Conservation (phyloP, 1,140 invertebrate species). For the Liolophura sinensis region DNA sequence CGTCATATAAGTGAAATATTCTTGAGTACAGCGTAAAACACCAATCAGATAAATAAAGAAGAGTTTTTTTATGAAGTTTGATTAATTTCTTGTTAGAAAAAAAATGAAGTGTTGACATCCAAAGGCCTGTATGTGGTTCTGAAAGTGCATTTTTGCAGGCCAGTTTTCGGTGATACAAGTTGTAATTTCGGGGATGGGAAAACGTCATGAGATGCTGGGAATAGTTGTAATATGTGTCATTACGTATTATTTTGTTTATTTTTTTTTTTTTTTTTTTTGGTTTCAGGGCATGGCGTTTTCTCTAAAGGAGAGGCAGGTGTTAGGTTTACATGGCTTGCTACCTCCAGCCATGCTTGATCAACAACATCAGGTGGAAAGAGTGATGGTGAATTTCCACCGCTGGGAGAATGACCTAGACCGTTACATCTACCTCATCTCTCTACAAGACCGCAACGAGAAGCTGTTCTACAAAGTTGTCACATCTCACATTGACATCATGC, state of each 20-base stretch:
- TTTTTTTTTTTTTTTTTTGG: too few relatives aligned
- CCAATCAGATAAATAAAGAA: not conserved
- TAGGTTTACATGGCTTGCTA: slow-evolving; percentile 56
- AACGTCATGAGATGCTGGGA: not conserved
- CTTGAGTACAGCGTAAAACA: not conserved
- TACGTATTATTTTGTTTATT: not conserved
- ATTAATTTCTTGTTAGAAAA: too few relatives aligned
- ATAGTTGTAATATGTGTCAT: not conserved
- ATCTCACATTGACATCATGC: slow-evolving; percentile 92
- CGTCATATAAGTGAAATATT: not conserved
- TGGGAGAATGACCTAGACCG: slow-evolving; percentile 50
- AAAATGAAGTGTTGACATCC: too few relatives aligned
- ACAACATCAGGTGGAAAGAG: slow-evolving; percentile 43
- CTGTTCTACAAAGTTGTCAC: slow-evolving; percentile 92
- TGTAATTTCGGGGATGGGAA: not conserved
- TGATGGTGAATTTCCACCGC: slow-evolving; percentile 52
- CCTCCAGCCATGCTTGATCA: slow-evolving; percentile 49
- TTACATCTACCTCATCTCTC: slow-evolving; percentile 48
- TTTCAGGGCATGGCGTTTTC: slow-evolving; percentile 55
- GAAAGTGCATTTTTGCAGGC: too few relatives aligned
- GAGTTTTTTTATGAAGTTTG: too few relatives aligned
- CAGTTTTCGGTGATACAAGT: too few relatives aligned
- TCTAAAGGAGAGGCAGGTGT: slow-evolving; percentile 50
- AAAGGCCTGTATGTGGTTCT: too few relatives aligned
- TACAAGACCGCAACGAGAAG: slow-evolving; percentile 52